Percentiles rank a stretch among this genome's conserved stretches.
Conservation (phyloP, 2,113 vertebrate species). For the Tinamus guttatus region DNA sequence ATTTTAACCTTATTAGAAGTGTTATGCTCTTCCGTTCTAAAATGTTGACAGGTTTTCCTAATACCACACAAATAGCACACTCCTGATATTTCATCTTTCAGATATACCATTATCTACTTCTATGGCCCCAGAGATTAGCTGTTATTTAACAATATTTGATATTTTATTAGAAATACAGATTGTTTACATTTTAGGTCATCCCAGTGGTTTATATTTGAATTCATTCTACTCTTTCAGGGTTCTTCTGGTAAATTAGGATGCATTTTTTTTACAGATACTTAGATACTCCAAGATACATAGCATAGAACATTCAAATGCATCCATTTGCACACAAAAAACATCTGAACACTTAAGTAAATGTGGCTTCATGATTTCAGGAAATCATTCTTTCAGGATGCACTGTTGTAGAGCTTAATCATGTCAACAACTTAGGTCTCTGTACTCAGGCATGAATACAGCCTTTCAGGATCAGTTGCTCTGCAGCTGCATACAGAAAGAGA, state of each 20-base stretch:
- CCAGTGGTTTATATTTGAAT: background rate
- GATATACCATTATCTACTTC: background rate
- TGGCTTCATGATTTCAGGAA: background rate
- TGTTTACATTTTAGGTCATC: background rate
- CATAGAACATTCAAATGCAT: background rate
- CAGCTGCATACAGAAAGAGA: background rate
- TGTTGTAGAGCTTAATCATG: background rate
- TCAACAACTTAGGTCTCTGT: background rate
- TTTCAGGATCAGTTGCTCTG: background rate
- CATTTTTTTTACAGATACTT: background rate
- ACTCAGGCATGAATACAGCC: background rate
- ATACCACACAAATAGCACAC: background rate
- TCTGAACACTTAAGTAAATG: background rate
- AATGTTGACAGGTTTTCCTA: background rate
- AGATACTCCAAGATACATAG: background rate
- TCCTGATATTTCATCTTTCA: background rate
- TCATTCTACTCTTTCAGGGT: background rate
- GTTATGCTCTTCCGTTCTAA: background rate
- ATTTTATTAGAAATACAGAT: background rate
- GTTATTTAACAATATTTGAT: background rate
- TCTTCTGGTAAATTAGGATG: background rate
- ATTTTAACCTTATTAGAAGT: background rate
- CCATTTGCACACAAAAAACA: background rate
- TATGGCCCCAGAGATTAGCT: background rate
- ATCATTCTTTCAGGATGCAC: background rate